A percentile compares a stretch with the other conserved stretches of the same genome.
Conservation (phyloP, 2,113 vertebrate genomes). For the Pygoscelis adeliae region DNA sequence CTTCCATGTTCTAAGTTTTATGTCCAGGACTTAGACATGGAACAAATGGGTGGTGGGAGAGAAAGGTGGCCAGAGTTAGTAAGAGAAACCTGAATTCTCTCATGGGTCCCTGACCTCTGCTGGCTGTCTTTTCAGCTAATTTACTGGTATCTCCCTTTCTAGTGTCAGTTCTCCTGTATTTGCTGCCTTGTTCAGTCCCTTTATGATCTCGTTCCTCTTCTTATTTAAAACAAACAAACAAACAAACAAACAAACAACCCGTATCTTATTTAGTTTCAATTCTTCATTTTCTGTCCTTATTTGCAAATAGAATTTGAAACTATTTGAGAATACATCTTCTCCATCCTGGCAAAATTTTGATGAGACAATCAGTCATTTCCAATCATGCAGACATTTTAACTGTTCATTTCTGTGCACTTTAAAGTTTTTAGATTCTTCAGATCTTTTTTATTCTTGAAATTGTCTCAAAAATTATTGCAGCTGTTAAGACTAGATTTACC, state of each 20-base stretch:
- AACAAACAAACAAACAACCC: too few relatives aligned
- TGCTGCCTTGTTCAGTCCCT: not conserved
- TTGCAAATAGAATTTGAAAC: not conserved
- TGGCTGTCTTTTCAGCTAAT: not conserved
- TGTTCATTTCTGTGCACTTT: not conserved
- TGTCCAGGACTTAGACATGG: not conserved
- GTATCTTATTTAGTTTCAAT: not conserved
- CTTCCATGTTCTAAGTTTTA: not conserved
- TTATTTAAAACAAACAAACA: too few relatives aligned
- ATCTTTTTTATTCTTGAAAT: not conserved
- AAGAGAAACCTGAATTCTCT: not conserved
- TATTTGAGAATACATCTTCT: not conserved
- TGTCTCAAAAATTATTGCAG: not conserved
- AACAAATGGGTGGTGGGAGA: not conserved
- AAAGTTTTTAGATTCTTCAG: not conserved
- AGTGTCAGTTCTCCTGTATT: not conserved
- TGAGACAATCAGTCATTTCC: not conserved
- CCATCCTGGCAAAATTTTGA: not conserved
- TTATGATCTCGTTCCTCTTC: not conserved
- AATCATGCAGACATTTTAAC: not conserved
- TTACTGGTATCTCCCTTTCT: not conserved
- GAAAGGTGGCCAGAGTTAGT: not conserved
- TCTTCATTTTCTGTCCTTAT: not conserved
- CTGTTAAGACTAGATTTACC: not conserved
- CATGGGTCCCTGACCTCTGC: not conserved